Conservation (phyloP, 2,797 vertebrate species). For the Chelmon rostratus region DNA sequence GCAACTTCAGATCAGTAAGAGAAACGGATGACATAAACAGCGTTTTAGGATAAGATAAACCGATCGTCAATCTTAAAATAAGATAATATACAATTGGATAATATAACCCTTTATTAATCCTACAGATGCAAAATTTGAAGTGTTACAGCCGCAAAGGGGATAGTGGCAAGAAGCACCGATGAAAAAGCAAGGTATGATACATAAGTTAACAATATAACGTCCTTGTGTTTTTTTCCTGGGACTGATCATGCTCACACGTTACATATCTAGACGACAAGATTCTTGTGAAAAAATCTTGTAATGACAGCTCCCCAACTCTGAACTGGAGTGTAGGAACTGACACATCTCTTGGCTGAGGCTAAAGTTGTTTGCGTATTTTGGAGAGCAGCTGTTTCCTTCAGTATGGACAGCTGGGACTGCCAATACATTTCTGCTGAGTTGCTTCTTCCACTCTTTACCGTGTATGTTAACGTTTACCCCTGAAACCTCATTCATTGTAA, state of each 20-base stretch:
- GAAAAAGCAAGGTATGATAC: too few relatives aligned
- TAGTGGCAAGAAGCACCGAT: too few relatives aligned
- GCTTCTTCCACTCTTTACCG: not conserved
- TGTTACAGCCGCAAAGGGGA: too few relatives aligned
- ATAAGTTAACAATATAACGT: too few relatives aligned
- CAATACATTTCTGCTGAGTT: not conserved
- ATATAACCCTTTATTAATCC: too few relatives aligned
- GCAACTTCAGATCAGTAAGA: not conserved
- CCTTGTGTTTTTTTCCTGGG: not conserved
- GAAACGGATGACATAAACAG: not conserved
- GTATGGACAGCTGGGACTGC: slow-evolving; percentile 33
- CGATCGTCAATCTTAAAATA: not conserved
- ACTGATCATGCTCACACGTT: not conserved
- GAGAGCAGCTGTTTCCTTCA: slow-evolving; percentile 36
- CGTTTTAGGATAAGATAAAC: not conserved
- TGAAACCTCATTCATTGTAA: not conserved
- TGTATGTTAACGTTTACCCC: not conserved
- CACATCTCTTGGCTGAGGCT: not conserved
- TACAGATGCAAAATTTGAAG: too few relatives aligned
- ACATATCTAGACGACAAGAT: not conserved
- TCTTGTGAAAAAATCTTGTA: not conserved
- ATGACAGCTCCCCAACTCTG: not conserved
- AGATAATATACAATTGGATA: too few relatives aligned
- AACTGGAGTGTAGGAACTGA: too few relatives aligned
- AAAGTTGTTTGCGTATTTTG: slow-evolving; percentile 14